Evolutionary conservation across 2,888 invertebrate species (phyloP).

Genomic region (Aleiodes leptofemur): DNA sequence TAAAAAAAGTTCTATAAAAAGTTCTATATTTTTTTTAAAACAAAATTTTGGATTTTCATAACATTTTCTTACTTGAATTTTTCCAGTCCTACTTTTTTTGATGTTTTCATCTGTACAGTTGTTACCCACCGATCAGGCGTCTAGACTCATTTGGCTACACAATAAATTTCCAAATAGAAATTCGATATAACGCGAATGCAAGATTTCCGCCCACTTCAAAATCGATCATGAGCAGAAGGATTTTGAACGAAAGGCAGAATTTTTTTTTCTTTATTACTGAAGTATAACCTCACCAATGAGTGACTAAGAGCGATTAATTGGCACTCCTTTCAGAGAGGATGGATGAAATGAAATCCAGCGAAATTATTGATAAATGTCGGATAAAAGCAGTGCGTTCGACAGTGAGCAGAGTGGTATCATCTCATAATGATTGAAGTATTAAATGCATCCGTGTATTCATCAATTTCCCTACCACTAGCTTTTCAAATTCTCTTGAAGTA

Average conservation of each 20-base stretch:
- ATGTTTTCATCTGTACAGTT: background rate
- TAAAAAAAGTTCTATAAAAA: too few species aligned
- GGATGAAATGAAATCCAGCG: background rate
- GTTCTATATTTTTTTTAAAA: too few species aligned
- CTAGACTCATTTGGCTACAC: background rate
- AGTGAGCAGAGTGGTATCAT: too few species aligned
- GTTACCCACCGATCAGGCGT: too few species aligned
- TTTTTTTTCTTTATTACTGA: conserved; percentile 5
- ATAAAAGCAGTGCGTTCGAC: too few species aligned
- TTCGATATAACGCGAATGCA: conserved; percentile 14
- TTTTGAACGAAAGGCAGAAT: background rate
- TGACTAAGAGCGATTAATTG: conserved; percentile 3
- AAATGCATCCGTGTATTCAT: too few species aligned
- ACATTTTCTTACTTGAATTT: too few species aligned
- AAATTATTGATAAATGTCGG: too few species aligned
- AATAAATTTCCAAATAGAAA: conserved; percentile 4
- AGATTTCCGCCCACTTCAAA: background rate
- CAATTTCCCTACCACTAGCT: too few species aligned
- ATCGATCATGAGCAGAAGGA: background rate
- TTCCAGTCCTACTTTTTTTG: background rate
- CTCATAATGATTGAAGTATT: too few species aligned
- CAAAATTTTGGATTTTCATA: too few species aligned
- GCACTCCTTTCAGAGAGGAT: background rate
- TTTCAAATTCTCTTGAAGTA: too few species aligned
- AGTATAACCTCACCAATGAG: background rate